Conservation (phyloP, 2,113 vertebrate genomes). For the Rhinopithecus roxellana region DNA sequence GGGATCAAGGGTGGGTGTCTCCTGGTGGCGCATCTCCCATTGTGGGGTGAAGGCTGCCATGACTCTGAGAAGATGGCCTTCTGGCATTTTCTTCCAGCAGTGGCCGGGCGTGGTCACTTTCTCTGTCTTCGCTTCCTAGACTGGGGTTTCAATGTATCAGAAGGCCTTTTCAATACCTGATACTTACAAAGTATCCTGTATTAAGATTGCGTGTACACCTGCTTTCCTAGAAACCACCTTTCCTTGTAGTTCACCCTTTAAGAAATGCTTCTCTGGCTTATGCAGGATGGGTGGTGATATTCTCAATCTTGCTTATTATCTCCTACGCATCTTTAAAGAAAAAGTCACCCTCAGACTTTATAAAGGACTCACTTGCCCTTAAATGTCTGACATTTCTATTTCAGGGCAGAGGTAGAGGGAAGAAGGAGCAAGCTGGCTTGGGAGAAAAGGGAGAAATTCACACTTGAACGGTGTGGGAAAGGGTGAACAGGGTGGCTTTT, state of each 20-base stretch:
- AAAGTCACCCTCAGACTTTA: background rate
- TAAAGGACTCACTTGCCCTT: background rate
- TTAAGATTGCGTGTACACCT: background rate
- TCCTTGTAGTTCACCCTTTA: background rate
- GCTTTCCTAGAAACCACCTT: background rate
- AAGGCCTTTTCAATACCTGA: background rate
- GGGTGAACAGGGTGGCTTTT: background rate
- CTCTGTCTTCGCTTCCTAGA: background rate
- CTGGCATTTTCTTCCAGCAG: background rate
- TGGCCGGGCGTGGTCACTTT: background rate
- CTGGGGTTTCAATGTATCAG: background rate
- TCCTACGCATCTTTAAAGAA: background rate
- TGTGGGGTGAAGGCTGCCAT: background rate
- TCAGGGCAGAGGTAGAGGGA: background rate
- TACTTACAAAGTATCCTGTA: background rate
- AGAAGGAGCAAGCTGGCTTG: background rate
- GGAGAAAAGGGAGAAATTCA: background rate
- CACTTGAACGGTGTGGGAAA: background rate
- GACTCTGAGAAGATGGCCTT: background rate
- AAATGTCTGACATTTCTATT: slow-evolving; percentile 1
- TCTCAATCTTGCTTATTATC: background rate
- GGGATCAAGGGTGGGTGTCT: background rate
- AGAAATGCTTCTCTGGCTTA: background rate
- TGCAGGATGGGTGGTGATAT: background rate
- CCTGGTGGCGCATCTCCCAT: background rate